A percentile compares a stretch with the other conserved stretches of the same genome.
phyloP scores from a whole-genome alignment of 2,797 vertebrate genomes.

The Cynodonichthys magdalenae region DNA sequence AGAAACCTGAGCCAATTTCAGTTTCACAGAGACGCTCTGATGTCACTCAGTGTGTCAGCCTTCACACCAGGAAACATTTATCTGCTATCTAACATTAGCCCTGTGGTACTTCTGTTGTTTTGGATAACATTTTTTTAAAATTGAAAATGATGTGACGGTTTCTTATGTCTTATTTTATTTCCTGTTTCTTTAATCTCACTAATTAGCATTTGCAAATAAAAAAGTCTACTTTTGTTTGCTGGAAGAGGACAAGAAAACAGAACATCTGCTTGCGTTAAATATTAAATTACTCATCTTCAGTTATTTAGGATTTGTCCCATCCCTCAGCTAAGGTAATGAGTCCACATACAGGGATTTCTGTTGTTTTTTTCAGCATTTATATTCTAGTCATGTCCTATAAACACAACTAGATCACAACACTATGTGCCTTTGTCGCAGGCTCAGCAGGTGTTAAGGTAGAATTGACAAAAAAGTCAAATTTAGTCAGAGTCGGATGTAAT shows the following conservation, averaged over 20 bases:
- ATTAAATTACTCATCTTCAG: background rate
- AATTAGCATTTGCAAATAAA: background rate
- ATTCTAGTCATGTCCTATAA: constrained; percentile 11
- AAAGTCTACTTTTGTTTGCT: background rate
- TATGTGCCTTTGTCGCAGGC: background rate
- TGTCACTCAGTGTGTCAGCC: constrained; percentile 9
- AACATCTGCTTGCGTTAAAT: background rate
- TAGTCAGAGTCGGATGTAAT: background rate
- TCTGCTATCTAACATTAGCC: background rate
- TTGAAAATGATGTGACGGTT: background rate
- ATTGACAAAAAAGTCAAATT: background rate
- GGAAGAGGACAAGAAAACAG: background rate
- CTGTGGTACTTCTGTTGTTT: constrained; percentile 1
- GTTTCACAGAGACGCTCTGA: constrained; percentile 5
- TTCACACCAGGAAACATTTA: constrained; percentile 8
- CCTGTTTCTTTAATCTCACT: background rate
- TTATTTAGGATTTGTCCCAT: background rate
- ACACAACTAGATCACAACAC: background rate
- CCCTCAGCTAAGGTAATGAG: background rate
- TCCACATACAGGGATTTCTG: background rate
- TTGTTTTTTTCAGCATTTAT: constrained; percentile 5
- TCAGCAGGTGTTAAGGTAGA: constrained; percentile 3
- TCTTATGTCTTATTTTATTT: background rate
- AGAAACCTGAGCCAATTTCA: constrained; percentile 1
- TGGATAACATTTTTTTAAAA: background rate